These are phyloP conservation scores for Drosophila phalerata DNA, from an alignment of 2,888 invertebrate species.

Conservation along the genomic window DNA sequence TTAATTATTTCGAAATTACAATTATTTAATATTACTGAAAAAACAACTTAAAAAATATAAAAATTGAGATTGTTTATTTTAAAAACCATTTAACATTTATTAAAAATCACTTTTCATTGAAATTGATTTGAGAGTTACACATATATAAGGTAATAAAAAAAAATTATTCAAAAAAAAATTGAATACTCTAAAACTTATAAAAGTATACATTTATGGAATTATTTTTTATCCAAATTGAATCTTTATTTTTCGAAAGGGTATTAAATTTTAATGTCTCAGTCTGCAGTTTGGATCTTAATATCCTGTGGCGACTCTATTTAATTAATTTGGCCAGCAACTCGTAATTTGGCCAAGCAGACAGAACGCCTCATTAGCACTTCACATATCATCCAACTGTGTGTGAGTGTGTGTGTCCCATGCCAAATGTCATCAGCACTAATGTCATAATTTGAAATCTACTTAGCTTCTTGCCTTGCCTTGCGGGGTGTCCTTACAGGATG, in stretches of 20 bases:
- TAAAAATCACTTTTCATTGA: too few relatives aligned
- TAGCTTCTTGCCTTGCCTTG: slow-evolving; percentile 47
- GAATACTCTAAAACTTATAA: too few relatives aligned
- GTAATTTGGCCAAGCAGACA: slow-evolving; percentile 24
- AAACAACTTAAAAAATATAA: too few relatives aligned
- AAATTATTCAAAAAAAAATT: too few relatives aligned
- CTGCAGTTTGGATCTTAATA: not conserved
- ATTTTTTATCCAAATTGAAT: too few relatives aligned
- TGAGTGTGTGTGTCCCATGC: slow-evolving; percentile 24
- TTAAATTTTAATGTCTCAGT: not conserved
- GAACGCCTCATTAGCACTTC: slow-evolving; percentile 54
- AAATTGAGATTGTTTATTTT: too few relatives aligned
- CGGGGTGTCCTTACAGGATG: slow-evolving; percentile 25
- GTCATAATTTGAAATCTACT: slow-evolving; percentile 82
- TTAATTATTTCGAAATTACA: too few relatives aligned
- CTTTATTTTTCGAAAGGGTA: not conserved
- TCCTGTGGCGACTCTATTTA: slow-evolving; percentile 14
- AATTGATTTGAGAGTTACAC: too few relatives aligned
- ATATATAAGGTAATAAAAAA: too few relatives aligned
- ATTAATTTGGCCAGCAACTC: slow-evolving; percentile 22
- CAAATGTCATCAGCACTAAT: slow-evolving; percentile 79
- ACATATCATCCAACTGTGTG: slow-evolving; percentile 36
- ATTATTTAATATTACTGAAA: too few relatives aligned
- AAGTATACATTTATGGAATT: too few relatives aligned
- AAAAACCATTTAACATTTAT: too few relatives aligned